These are phyloP conservation scores for Salarias fasciatus DNA, from an alignment of 2,797 vertebrate species.

Conservation along the genomic window DNA sequence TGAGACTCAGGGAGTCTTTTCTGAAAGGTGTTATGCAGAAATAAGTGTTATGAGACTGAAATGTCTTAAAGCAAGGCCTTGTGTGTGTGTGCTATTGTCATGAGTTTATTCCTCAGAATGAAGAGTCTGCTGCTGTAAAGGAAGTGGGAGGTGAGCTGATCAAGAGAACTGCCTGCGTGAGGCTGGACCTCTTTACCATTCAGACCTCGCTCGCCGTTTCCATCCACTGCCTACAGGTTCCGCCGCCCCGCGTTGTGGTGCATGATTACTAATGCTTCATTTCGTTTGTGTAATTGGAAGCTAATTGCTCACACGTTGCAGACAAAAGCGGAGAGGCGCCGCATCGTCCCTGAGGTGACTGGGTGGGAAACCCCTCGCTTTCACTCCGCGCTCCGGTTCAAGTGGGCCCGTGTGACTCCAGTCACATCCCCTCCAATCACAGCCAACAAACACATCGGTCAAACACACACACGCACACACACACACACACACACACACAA, in stretches of 20 bases:
- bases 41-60: not conserved
- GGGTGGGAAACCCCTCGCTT: conserved; percentile 27
- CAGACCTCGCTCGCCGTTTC: conserved; percentile 4
- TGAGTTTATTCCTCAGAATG: conserved; percentile 32
- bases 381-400: conserved; percentile 37
- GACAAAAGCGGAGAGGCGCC: conserved; percentile 28
- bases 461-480: not conserved
- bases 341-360: conserved; percentile 31
- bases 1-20: conserved; percentile 19
- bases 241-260: conserved; percentile 29
- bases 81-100: conserved; percentile 21
- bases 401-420: conserved; percentile 57
- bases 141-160: conserved; percentile 9
- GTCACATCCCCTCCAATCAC: conserved; percentile 60
- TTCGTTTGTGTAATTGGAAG: conserved; percentile 56
- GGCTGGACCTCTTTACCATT: conserved; percentile 2
- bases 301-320: conserved; percentile 41
- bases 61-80: conserved; percentile 12
- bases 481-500: conserved; percentile 7
- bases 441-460: conserved; percentile 1
- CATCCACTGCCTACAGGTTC: conserved; percentile 33
- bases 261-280: conserved; percentile 47
- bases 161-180: not conserved
- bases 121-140: conserved; percentile 19
- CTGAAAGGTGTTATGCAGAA: conserved; percentile 10